Percentiles rank a stretch among this genome's conserved stretches.
These are phyloP conservation scores for Chironomus riparius DNA, from an alignment of 2,888 invertebrate genomes.

Conservation along the genomic window DNA sequence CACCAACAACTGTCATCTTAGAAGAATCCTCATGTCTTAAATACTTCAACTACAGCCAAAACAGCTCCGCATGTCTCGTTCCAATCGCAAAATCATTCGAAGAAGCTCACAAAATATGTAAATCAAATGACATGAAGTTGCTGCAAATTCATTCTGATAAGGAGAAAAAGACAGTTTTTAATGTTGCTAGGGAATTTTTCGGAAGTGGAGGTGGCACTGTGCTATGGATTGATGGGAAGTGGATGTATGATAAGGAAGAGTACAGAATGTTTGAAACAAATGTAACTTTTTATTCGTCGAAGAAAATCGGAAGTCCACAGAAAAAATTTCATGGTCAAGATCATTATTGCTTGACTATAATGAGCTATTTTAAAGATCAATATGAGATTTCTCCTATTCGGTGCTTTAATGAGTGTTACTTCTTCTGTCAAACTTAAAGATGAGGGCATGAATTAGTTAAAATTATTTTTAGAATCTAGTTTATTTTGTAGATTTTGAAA, in stretches of 20 bases:
- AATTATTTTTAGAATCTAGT: too few relatives aligned
- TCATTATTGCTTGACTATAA: background rate
- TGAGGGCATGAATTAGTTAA: background rate
- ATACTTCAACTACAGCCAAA: too few relatives aligned
- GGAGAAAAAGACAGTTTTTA: too few relatives aligned
- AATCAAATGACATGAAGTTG: too few relatives aligned
- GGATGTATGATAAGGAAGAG: background rate
- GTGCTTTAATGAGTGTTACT: background rate
- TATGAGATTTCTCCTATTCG: background rate
- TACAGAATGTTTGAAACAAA: background rate
- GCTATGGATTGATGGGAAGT: background rate
- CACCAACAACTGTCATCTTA: too few relatives aligned
- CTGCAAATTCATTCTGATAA: too few relatives aligned
- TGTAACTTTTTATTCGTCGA: background rate
- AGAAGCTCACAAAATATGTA: too few relatives aligned
- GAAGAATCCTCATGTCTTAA: too few relatives aligned
- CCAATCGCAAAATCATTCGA: too few relatives aligned
- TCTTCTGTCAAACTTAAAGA: background rate
- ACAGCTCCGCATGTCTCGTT: too few relatives aligned
- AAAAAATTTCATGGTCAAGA: background rate
- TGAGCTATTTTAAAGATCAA: background rate
- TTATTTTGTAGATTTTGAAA: too few relatives aligned
- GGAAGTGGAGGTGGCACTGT: background rate
- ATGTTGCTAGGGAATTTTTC: background rate
- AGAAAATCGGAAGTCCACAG: background rate